These are phyloP conservation scores for Tethea ocularis DNA, from an alignment of 2,888 invertebrate species.

Conservation along the genomic window DNA sequence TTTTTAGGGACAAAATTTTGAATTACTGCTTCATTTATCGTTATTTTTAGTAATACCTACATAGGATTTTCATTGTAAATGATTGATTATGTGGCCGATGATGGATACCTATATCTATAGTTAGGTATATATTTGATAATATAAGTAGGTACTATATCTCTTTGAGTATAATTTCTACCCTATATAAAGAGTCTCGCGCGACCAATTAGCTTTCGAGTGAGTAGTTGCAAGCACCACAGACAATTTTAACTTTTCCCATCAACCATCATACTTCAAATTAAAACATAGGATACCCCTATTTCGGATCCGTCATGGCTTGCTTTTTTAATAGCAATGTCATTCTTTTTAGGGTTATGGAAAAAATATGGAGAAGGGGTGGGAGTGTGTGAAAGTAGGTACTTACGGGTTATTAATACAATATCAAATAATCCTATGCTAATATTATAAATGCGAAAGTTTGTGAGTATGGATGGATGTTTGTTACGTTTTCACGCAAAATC, in stretches of 20 bases:
- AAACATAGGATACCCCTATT: constrained; percentile 75
- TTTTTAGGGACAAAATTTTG: no score
- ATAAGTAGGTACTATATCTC: no score
- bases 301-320: constrained; percentile 44
- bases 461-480: no score
- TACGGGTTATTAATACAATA: constrained; percentile 38
- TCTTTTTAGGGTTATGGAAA: constrained; percentile 48
- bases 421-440: neutral
- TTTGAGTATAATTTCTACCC: constrained; percentile 16
- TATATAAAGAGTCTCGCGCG: constrained; percentile 38
- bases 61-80: no score
- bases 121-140: no score
- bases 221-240: constrained; percentile 38
- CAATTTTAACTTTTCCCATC: constrained; percentile 72
- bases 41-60: no score
- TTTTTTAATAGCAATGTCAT: constrained; percentile 51
- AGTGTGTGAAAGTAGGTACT: constrained; percentile 39
- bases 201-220: constrained; percentile 44
- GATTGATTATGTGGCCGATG: no score
- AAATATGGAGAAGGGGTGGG: constrained; percentile 44
- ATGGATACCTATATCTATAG: no score
- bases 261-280: constrained; percentile 56
- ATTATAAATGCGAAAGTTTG: no score
- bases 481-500: no score
- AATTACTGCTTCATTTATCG: no score